Percentiles rank a stretch among this genome's conserved stretches.
Evolutionary conservation across 2,888 invertebrate genomes (phyloP).

Genomic region (Diadromus collaris): DNA sequence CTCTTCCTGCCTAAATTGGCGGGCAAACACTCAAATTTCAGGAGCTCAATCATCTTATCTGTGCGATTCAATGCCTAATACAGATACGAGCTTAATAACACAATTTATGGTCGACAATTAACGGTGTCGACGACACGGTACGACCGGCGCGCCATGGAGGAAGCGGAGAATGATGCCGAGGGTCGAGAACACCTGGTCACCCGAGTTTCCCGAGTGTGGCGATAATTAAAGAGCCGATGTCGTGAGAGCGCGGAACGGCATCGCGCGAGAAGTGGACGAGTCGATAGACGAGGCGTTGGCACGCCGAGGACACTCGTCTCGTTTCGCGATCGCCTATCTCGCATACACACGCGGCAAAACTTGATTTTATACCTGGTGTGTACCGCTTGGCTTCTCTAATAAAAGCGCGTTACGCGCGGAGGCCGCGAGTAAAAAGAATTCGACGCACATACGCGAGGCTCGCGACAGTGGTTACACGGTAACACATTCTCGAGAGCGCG

Average conservation of each 20-base stretch:
- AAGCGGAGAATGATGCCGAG: slow-evolving; percentile 30
- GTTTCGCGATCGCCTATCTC: slow-evolving; percentile 48
- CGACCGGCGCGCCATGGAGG: slow-evolving; percentile 2
- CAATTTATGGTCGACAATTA: background rate
- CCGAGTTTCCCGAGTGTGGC: slow-evolving; percentile 27
- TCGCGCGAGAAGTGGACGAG: slow-evolving; percentile 52
- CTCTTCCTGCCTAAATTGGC: too few relatives aligned
- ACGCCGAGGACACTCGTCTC: slow-evolving; percentile 58
- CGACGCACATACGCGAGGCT: slow-evolving; percentile 6
- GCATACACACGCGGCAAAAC: slow-evolving; percentile 17
- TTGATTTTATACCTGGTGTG: slow-evolving; percentile 28
- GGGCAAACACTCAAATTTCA: too few relatives aligned
- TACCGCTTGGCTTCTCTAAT: slow-evolving; percentile 26
- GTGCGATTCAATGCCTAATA: background rate
- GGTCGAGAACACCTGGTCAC: slow-evolving; percentile 47
- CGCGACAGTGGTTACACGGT: slow-evolving; percentile 5
- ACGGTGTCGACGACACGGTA: slow-evolving; percentile 19
- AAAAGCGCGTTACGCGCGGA: slow-evolving; percentile 38
- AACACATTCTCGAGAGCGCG: slow-evolving; percentile 43
- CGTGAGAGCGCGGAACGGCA: slow-evolving; percentile 31
- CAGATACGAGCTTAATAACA: background rate
- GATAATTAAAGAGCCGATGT: slow-evolving; percentile 48
- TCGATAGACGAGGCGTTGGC: slow-evolving; percentile 61
- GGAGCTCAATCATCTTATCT: background rate
- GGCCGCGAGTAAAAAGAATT: slow-evolving; percentile 11